A percentile compares a stretch with the other conserved stretches of the same genome.
Conservation (phyloP, 2,888 invertebrate species). For the Pimpla rufipes region DNA sequence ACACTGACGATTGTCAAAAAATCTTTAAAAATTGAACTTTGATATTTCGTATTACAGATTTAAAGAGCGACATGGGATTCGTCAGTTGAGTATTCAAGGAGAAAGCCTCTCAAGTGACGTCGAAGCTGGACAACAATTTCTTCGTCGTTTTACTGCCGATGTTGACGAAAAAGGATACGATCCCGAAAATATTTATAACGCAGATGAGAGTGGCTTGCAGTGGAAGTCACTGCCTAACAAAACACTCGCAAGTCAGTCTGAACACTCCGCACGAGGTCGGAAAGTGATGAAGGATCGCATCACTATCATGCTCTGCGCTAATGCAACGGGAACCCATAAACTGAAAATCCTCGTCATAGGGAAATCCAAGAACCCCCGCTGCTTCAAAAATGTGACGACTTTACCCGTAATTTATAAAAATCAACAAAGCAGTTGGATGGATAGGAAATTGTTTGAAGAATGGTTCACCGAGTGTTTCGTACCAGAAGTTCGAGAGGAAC, state of each 20-base stretch:
- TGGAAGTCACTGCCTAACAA: constrained; percentile 68
- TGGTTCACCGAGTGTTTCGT: constrained; percentile 60
- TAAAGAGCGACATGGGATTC: constrained; percentile 41
- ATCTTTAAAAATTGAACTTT: constrained; percentile 36
- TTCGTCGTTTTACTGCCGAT: no score
- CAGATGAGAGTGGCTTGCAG: constrained; percentile 65
- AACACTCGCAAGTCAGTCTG: constrained; percentile 64
- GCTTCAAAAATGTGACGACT: constrained; percentile 68
- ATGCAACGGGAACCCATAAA: constrained; percentile 73
- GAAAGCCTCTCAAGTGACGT: no score
- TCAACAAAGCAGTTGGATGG: constrained; percentile 74
- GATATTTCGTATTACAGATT: constrained; percentile 42
- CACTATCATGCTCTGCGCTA: constrained; percentile 72
- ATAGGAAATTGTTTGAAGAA: constrained; percentile 62
- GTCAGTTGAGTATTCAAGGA: constrained; percentile 40
- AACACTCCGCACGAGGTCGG: constrained; percentile 70
- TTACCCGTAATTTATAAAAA: constrained; percentile 64
- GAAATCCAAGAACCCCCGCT: constrained; percentile 73
- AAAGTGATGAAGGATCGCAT: constrained; percentile 72
- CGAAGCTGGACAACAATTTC: no score
- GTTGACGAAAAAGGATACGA: constrained; percentile 18
- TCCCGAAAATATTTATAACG: constrained; percentile 69
- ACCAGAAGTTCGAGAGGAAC: constrained; percentile 2
- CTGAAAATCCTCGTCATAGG: constrained; percentile 73
- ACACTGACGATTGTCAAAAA: constrained; percentile 24